phyloP scores from a whole-genome alignment of 2,113 vertebrate species.

The Sprattus sprattus region DNA sequence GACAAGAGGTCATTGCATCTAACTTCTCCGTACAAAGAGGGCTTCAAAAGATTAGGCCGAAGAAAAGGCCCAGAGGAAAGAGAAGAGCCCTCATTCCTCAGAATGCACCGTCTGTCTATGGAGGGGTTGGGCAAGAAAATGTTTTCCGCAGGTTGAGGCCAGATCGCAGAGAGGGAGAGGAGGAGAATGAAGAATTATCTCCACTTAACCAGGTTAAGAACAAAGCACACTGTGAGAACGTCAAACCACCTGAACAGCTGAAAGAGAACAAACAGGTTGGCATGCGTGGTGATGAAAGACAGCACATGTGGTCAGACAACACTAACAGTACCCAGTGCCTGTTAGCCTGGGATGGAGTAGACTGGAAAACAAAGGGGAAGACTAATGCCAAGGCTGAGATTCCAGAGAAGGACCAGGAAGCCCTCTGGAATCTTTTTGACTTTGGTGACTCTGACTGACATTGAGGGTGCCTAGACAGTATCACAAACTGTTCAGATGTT shows the following conservation, averaged over 20 bases:
- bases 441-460: slow-evolving; percentile 54
- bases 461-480: background rate
- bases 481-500: background rate
- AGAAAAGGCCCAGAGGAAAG: background rate
- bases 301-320: slow-evolving; percentile 62
- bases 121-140: background rate
- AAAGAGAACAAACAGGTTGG: background rate
- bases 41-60: background rate
- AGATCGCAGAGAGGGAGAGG: background rate
- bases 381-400: background rate
- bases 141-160: background rate
- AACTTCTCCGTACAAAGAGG: background rate
- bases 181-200: background rate
- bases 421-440: slow-evolving; percentile 69
- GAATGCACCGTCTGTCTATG: background rate
- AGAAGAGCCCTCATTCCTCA: background rate
- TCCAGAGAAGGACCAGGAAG: slow-evolving; percentile 21
- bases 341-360: slow-evolving; percentile 35
- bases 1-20: background rate
- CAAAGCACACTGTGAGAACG: background rate
- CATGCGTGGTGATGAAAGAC: background rate
- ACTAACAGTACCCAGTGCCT: slow-evolving; percentile 42
- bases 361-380: slow-evolving; percentile 42
- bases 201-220: background rate
- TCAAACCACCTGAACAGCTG: background rate